Base-by-base conservation (phyloP, 2,888 invertebrate genomes). In the Heteromyza rotundicornis region DNA sequence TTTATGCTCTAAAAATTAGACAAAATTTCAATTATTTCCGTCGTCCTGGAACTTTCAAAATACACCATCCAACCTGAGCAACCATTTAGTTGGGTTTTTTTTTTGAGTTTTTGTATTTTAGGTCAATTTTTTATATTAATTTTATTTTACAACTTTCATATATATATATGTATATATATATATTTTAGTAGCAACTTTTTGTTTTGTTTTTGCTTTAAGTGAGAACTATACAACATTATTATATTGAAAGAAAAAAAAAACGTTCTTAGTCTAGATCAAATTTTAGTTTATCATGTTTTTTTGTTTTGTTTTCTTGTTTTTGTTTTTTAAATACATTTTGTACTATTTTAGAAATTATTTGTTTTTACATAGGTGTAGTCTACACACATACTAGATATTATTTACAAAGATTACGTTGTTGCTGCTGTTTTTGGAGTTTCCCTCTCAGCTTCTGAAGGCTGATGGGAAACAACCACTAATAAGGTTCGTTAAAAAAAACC, bases 211-310 rank as follows among this genome's bases (percentile, higher is more conserved):
- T n/a, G 19, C 10, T 50, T 47, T 59, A 47, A 47, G 10, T 27
- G 23, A 54, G 53, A 59, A 54, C 16, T 59, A 59, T 54, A 59
- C 22, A n/a, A n/a, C n/a, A n/a, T n/a, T n/a, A n/a, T n/a, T n/a
- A 27, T 27, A 10, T 27, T 27, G 27, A 27, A 27, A 27, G 10
- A 10, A 27, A 27, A 10, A 27, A 27, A 27, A 27, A 27, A 27
- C 27, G 5, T 27, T 27, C 27, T 27, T 27, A 27, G 27, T 27
- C 10, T 27, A 27, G 10, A 27, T 27, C 27, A 27, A 27, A 27
- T 27, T 27, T 27, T 10, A 27, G 7, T 27, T 10, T 27, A 27
- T 27, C 10, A 7, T 10, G 40, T 40, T 40, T 40, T 40, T 40
- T 2, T 40, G 5, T 40, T 40, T n/a, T n/a, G 3, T 40, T n/a